Evolutionary conservation across 2,888 invertebrate genomes (phyloP).

Genomic region (Drosophila birchii): DNA sequence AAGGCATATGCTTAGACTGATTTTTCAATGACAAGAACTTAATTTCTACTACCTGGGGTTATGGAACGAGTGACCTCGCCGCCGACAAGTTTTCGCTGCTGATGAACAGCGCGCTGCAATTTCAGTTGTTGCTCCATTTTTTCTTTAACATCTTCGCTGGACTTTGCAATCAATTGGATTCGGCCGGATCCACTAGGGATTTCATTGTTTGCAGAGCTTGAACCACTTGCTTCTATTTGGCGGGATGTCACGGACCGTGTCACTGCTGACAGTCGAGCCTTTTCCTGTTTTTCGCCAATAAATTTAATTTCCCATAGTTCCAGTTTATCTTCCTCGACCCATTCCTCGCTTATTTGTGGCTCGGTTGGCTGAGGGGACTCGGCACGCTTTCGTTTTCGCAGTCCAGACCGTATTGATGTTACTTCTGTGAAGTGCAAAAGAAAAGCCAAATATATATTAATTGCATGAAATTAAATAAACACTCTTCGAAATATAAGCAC

Average conservation of each 20-base stretch:
- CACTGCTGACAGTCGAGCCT: slow-evolving; percentile 83
- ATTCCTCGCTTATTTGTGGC: slow-evolving; percentile 96
- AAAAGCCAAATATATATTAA: not conserved
- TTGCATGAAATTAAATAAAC: too few species aligned
- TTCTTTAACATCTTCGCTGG: slow-evolving; percentile 90
- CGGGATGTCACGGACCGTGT: slow-evolving; percentile 88
- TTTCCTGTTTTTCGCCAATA: slow-evolving; percentile 93
- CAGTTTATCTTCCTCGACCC: slow-evolving; percentile 98
- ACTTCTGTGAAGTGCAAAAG: slow-evolving; percentile 88
- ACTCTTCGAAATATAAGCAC: slow-evolving; percentile 1
- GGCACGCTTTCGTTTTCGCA: slow-evolving; percentile 95
- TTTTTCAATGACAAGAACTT: not conserved
- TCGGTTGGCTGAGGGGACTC: slow-evolving; percentile 97
- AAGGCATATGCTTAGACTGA: not conserved
- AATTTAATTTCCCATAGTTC: slow-evolving; percentile 98
- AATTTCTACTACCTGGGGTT: slow-evolving; percentile 62
- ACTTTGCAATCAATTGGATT: slow-evolving; percentile 85
- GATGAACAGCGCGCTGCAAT: slow-evolving; percentile 94
- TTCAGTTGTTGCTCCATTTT: slow-evolving; percentile 96
- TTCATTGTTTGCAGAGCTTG: slow-evolving; percentile 72
- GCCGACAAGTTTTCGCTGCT: slow-evolving; percentile 89
- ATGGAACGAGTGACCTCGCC: slow-evolving; percentile 60
- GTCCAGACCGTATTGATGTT: slow-evolving; percentile 96
- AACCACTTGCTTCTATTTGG: slow-evolving; percentile 88
- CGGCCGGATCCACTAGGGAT: slow-evolving; percentile 58